Evolutionary conservation across 2,113 vertebrate species (phyloP), one percentile per base, ranked within the genome.

Genomic region (Larimichthys polyactis): DNA sequence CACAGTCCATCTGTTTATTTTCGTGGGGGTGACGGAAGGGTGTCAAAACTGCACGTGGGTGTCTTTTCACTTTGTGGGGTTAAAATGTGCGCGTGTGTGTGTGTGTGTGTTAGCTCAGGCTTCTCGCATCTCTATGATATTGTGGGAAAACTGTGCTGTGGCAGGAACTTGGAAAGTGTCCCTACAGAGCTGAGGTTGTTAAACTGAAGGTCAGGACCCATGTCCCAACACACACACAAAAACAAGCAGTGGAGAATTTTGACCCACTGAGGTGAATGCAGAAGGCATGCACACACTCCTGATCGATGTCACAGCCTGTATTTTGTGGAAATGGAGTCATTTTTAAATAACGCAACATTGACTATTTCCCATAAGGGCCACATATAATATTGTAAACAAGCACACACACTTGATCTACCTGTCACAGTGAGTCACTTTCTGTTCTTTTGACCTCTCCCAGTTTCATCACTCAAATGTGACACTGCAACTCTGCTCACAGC

Each of bases 41-140:
- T 91, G 84, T 86, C 78, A 89, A 82, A 86, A 66, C 71, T 72
- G 76, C 79, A 20, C 19, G 49, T 54, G 72, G 79, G 67, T 86
- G 86, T 71, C 72, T 84, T 77, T 87, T 84, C 19, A 51, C 81
- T 58, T 81, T 36, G 32, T 68, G 64, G 48, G 71, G 36, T 64
- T 54, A 70, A 46, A 62, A 20, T 63, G 63, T 63, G 40, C 4
- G 22, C 66, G 48, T 58, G 24, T 64, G 69, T 66, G 19, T 66
- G 11, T 40, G 51, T 59, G 48, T 27, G 48, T 66, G 75, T 66
- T 59, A 8, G 75, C n/a, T 55, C n/a, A 54, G 85, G 75, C 64
- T 36, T 81, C 59, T 90, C 32, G 4, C 79, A 78, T 84, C 77
- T 69, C 40, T 54, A 81, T 84, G 83, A 88, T 78, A 87, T 71